Evolutionary conservation across 2,797 vertebrate genomes (phyloP), one percentile per base, ranked within the genome.

Genomic region (Lophius americanus): DNA sequence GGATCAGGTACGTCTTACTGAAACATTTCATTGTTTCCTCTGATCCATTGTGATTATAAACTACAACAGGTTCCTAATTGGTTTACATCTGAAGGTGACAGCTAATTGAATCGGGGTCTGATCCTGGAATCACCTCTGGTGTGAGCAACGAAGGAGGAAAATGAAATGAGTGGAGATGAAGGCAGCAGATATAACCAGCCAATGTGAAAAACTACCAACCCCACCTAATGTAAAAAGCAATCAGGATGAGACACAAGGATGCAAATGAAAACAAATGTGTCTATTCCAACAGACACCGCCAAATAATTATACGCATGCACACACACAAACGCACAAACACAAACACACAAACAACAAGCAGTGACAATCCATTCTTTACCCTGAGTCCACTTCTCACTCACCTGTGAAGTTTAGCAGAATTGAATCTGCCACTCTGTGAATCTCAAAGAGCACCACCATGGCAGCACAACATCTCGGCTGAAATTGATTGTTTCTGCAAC

Each of bases 191-290:
- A 64, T 12, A 23, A 52, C 4, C 43, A 4, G 7, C 7, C 49
- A 9, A 23, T 58, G 44, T 39, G 23, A 23, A 23, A 23, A 44
- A 80, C 58, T 36, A 73, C 60, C 44, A 79, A 71, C 82, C 68
- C 82, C 68, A 65, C 53, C 62, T 73, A 48, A 57, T 55, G 53
- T 59, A 58, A 85, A 82, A 82, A 72, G 66, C 68, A 82, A 79
- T 82, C 65, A 83, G 73, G 78, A 83, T 6, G 81, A 85, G 78
- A 86, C 83, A 88, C 86, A 73, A 68, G 66, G 79, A 68, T 73
- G 78, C 82, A 90, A 93, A 93, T 91, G 89, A 92, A 92, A 92
- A 93, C 84, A 92, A 92, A 93, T 93, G 81, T 73, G 51, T 54
- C 69, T 59, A 68, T 91, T 88, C 81, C 78, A 66, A 71, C 69